Conservation (phyloP, 2,888 invertebrate species). For the Xylophagus ater region DNA sequence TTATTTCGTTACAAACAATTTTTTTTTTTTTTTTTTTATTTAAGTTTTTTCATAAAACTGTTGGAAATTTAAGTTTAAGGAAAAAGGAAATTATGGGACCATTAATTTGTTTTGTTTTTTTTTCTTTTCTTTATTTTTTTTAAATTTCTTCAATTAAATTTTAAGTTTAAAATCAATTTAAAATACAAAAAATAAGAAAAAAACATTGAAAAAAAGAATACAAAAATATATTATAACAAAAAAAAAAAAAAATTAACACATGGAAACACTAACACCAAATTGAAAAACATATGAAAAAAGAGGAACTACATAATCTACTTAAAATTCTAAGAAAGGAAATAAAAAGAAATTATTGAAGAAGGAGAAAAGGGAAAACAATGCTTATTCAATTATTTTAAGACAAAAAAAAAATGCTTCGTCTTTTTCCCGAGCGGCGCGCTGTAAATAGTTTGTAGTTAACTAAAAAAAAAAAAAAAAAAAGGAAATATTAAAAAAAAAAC, state of each 20-base stretch:
- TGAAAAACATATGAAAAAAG: not conserved
- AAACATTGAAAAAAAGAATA: not conserved
- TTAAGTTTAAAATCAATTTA: too few species aligned
- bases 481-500: constrained; percentile 10
- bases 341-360: not conserved
- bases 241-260: not conserved
- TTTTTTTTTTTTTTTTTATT: constrained; percentile 2
- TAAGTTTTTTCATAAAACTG: too few species aligned
- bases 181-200: too few species aligned
- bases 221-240: not conserved
- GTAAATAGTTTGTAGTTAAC: constrained; percentile 11
- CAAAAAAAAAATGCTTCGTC: not conserved
- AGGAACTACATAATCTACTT: too few species aligned
- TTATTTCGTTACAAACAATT: constrained; percentile 1
- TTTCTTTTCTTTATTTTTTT: constrained; percentile 3
- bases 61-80: too few species aligned
- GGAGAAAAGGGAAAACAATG: not conserved
- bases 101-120: constrained; percentile 3
- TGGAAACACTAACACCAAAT: not conserved
- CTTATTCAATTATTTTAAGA: not conserved
- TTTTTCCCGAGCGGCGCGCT: not conserved
- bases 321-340: not conserved
- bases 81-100: too few species aligned
- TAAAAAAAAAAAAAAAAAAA: constrained; percentile 7
- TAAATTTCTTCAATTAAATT: too few species aligned